phyloP scores from a whole-genome alignment of 2,888 invertebrate genomes.

The Argyra leucocephala region DNA sequence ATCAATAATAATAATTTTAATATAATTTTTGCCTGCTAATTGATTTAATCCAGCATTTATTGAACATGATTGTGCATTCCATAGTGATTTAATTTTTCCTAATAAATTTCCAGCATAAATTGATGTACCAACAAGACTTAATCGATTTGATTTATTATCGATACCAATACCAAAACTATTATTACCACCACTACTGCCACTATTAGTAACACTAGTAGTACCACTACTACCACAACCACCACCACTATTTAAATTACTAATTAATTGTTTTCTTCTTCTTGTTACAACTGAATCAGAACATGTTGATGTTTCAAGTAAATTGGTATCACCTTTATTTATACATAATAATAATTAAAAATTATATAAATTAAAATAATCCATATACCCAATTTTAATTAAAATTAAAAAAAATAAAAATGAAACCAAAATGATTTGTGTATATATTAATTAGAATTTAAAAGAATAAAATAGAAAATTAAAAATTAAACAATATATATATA shows the following conservation, averaged over 20 bases:
- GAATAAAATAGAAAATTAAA: not conserved
- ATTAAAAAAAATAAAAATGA: not conserved
- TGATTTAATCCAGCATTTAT: conserved; percentile 71
- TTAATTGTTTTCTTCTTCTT: conserved; percentile 37
- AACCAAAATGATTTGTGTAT: not conserved
- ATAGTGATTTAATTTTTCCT: conserved; percentile 80
- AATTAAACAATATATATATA: not conserved
- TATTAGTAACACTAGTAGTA: conserved; percentile 29
- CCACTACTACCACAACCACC: not conserved
- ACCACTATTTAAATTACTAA: conserved; percentile 28
- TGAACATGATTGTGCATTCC: conserved; percentile 68
- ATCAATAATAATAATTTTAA: no score
- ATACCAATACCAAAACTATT: conserved; percentile 5
- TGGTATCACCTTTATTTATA: conserved; percentile 27
- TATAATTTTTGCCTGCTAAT: conserved; percentile 56
- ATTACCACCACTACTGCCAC: conserved; percentile 26
- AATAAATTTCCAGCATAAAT: conserved; percentile 46
- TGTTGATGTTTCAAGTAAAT: conserved; percentile 40
- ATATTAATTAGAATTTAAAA: not conserved
- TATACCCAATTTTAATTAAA: no score
- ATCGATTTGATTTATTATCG: conserved; percentile 39
- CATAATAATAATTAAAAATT: not conserved
- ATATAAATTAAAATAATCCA: no score
- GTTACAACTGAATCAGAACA: conserved; percentile 42
- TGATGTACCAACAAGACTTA: conserved; percentile 41